Evolutionary conservation across 2,888 invertebrate species (phyloP).

Genomic region (Stenodema calcarata): DNA sequence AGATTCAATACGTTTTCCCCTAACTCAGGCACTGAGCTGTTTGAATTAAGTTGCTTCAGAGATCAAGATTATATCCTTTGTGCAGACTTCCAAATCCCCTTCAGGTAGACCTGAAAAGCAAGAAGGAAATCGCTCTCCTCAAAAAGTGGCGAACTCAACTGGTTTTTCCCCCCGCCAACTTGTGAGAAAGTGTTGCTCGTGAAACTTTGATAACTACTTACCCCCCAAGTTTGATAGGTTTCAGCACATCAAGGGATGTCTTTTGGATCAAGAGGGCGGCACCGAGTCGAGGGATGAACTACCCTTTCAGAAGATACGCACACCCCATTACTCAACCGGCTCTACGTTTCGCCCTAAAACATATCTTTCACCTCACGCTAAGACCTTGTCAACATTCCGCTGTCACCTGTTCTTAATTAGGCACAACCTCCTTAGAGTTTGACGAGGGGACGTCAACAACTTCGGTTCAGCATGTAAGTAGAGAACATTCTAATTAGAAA

Average conservation of each 20-base stretch:
- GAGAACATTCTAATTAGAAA: constrained; percentile 29
- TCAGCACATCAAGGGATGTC: constrained; percentile 50
- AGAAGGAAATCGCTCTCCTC: not conserved
- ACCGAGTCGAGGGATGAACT: not conserved
- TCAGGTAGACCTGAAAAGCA: not conserved
- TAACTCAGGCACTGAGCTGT: not conserved
- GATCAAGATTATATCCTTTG: not conserved
- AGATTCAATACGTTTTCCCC: not conserved
- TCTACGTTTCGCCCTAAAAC: not conserved
- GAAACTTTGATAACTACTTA: constrained; percentile 53
- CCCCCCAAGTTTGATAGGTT: constrained; percentile 53
- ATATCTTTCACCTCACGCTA: constrained; percentile 20
- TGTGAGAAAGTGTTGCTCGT: not conserved
- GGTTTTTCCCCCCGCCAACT: constrained; percentile 5
- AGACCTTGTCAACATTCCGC: constrained; percentile 35
- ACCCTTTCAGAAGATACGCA: constrained; percentile 25
- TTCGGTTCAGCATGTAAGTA: not conserved
- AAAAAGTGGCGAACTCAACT: not conserved
- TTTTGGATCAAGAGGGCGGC: not conserved
- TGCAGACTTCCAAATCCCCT: not conserved
- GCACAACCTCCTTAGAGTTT: constrained; percentile 1
- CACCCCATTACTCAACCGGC: constrained; percentile 24
- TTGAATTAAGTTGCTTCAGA: not conserved
- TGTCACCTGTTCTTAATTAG: constrained; percentile 44
- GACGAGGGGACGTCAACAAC: constrained; percentile 15